Conservation (phyloP, 2,113 vertebrate species). For the Phoxinus phoxinus region DNA sequence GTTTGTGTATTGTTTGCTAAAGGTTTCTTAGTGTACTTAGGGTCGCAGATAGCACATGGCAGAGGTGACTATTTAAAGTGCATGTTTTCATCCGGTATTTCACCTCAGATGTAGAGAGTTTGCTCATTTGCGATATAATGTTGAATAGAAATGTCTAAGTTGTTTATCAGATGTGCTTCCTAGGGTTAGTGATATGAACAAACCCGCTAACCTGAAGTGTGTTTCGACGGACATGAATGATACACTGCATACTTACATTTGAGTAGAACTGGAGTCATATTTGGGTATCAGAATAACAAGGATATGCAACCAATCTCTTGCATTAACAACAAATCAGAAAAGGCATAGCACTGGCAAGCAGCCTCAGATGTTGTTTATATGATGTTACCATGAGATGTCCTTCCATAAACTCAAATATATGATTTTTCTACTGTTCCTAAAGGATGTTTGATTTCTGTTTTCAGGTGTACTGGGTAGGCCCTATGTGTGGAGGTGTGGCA, state of each 20-base stretch:
- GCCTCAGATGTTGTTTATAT: neutral
- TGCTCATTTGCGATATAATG: neutral
- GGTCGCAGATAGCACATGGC: neutral
- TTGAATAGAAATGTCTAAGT: neutral
- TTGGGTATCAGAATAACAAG: neutral
- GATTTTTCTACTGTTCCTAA: neutral
- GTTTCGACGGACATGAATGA: too few relatives aligned
- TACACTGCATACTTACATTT: neutral
- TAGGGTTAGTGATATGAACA: neutral
- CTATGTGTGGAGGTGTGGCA: slow-evolving; percentile 77
- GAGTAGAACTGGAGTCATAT: neutral
- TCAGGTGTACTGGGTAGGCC: slow-evolving; percentile 84
- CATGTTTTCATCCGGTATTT: neutral
- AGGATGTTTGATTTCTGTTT: neutral
- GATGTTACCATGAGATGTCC: neutral
- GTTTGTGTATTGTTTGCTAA: slow-evolving; percentile 10
- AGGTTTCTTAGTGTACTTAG: neutral
- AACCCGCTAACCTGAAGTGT: neutral
- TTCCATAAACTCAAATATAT: neutral
- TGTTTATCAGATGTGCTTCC: neutral
- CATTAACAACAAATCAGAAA: neutral
- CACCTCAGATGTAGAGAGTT: neutral
- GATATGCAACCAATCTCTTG: neutral
- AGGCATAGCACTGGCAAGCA: neutral
- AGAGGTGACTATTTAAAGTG: neutral